phyloP scores from a whole-genome alignment of 2,113 vertebrate genomes.

The Chascanopsetta lugubris region DNA sequence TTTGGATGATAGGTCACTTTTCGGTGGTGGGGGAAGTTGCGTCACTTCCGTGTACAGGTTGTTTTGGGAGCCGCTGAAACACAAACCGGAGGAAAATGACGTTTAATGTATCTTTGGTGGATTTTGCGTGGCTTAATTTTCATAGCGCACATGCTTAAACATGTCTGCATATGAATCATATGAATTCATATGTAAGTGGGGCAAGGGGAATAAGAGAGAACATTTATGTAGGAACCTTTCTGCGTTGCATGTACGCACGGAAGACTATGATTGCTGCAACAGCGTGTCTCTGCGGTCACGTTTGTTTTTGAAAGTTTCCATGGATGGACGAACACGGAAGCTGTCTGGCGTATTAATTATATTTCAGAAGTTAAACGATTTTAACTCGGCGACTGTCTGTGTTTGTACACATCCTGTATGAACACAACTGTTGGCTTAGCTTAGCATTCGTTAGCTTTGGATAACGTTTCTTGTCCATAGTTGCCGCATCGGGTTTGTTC shows the following conservation, averaged over 20 bases:
- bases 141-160: no score
- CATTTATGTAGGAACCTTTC: constrained; percentile 24
- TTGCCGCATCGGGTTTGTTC: background rate
- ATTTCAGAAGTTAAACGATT: background rate
- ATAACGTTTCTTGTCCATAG: background rate
- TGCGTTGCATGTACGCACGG: constrained; percentile 32
- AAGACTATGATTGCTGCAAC: background rate
- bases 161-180: no score
- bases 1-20: constrained; percentile 74
- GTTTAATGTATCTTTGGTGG: no score
- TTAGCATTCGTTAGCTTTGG: no score
- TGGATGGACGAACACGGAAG: background rate
- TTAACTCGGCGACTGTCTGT: fast-evolving
- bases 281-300: constrained; percentile 13
- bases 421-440: background rate
- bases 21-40: background rate
- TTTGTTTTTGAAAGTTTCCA: constrained; percentile 63
- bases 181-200: no score
- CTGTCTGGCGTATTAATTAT: background rate
- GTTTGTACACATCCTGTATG: background rate
- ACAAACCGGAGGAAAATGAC: background rate
- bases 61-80: constrained; percentile 9
- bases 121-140: no score
- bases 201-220: no score
- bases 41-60: constrained; percentile 56